Conservation (phyloP, 2,113 vertebrate species). For the Dipodomys merriami region DNA sequence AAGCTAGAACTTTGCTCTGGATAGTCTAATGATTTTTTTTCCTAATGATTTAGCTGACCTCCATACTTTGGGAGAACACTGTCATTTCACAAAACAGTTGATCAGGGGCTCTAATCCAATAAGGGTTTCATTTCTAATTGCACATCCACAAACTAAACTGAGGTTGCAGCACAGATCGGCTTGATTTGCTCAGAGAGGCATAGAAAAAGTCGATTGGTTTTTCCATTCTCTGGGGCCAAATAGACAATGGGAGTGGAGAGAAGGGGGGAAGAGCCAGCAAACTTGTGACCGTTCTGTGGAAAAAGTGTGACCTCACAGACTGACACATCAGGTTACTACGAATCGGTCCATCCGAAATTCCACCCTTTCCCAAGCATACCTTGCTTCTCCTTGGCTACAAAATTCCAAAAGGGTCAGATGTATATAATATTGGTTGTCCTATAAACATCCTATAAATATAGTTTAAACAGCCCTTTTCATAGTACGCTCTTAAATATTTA, state of each 20-base stretch:
- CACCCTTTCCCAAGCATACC: slow-evolving; percentile 64
- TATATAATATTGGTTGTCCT: not conserved
- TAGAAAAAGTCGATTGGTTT: slow-evolving; percentile 87
- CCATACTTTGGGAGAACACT: not conserved
- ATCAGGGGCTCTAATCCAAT: slow-evolving; percentile 76
- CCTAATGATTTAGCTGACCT: not conserved
- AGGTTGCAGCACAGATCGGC: slow-evolving; percentile 84
- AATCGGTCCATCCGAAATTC: slow-evolving; percentile 70
- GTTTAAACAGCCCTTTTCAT: not conserved
- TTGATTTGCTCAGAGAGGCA: slow-evolving; percentile 78
- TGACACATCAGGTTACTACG: slow-evolving; percentile 72
- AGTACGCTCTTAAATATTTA: not conserved
- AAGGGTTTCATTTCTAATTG: slow-evolving; percentile 73
- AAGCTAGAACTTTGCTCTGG: not conserved
- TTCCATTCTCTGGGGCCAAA: slow-evolving; percentile 84
- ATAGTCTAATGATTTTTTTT: not conserved
- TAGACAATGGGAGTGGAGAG: slow-evolving; percentile 79
- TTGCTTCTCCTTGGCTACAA: not conserved
- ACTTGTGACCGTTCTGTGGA: slow-evolving; percentile 72
- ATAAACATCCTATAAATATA: not conserved
- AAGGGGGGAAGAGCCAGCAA: not conserved
- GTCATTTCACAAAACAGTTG: slow-evolving; percentile 68
- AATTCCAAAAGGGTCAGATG: not conserved
- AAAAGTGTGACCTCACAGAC: slow-evolving; percentile 73
- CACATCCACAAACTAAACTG: slow-evolving; percentile 77